Evolutionary conservation across 2,797 vertebrate species (phyloP).

Genomic region (Phoxinus dragarum): DNA sequence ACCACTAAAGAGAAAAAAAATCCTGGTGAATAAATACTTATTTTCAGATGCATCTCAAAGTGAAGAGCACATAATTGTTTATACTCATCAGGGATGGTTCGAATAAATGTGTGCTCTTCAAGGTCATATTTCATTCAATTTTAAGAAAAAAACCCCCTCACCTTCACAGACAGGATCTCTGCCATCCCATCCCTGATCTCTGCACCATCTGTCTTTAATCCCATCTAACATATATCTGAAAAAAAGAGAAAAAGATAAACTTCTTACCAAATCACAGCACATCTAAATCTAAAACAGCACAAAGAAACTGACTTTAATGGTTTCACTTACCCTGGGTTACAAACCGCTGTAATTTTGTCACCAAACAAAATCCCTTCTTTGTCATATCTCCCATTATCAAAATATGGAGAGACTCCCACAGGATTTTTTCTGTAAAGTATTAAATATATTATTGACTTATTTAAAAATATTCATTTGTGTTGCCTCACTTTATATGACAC

Average conservation of each 20-base stretch:
- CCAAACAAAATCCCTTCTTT: constrained; percentile 41
- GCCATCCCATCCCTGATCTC: constrained; percentile 32
- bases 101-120: neutral
- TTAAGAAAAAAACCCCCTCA: neutral
- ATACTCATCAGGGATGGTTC: neutral
- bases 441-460: neutral
- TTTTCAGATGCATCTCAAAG: neutral
- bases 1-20: constrained; percentile 28
- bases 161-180: constrained; percentile 53
- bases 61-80: neutral
- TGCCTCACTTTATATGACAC: no score
- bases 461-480: no score
- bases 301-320: neutral
- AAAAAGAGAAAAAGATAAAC: neutral
- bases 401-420: constrained; percentile 29
- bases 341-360: constrained; percentile 1
- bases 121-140: no score
- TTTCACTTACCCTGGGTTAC: constrained; percentile 49
- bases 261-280: neutral
- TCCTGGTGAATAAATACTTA: no score
- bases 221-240: constrained; percentile 25
- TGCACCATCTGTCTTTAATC: neutral
- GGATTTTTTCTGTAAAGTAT: constrained; percentile 9
- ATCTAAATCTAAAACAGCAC: neutral
- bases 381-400: constrained; percentile 22